Base-by-base conservation (phyloP, 2,888 invertebrate genomes). In the Acholoe squamosa region DNA sequence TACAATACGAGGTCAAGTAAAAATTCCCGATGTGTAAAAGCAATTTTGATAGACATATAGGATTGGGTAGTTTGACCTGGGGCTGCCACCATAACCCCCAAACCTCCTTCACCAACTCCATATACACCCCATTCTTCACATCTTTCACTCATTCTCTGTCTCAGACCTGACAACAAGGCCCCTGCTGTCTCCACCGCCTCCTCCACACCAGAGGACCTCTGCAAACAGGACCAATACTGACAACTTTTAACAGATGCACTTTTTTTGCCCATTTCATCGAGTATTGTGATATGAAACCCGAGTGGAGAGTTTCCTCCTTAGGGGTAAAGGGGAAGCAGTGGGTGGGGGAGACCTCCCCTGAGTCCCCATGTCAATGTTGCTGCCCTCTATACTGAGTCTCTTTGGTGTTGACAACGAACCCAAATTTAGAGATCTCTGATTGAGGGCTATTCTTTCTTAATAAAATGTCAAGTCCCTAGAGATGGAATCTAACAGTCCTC, bases 241-340 rank as follows among this genome's bases (percentile, higher is more conserved):
- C 86, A 86, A 86, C 86, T 86, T 86, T 86, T 86, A 86, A 31
- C 86, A 86, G 54, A 86, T 86, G 86, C 86, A 52, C 54, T 86
- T 86, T 86, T 84, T 86, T 86, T 54, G 86, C 22, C 86, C 56
- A 86, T 86, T 86, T 86, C 86, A 86, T 52, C 54, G 54, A 86
- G 86, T 86, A 86, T 86, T 86, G 86, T 86, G 86, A 86, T 86
- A 86, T 86, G 86, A 86, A 86, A 86, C 54, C 56, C 54, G 33
- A 52, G 86, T 31, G 52, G 54, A 43, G 52, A 43, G 43, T 19
- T 31, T 16, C 7, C 25, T 54, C 52, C 54, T 86, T 43, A 43
- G 43, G 43, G 43, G 43, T 43, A 43, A 43, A 61, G 61, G 61
- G 61, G 61, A 12, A n/a, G 61, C 3, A 61, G 61, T 61, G 61